Conservation (phyloP, 2,797 vertebrate genomes). For the Darevskia nairensis region DNA sequence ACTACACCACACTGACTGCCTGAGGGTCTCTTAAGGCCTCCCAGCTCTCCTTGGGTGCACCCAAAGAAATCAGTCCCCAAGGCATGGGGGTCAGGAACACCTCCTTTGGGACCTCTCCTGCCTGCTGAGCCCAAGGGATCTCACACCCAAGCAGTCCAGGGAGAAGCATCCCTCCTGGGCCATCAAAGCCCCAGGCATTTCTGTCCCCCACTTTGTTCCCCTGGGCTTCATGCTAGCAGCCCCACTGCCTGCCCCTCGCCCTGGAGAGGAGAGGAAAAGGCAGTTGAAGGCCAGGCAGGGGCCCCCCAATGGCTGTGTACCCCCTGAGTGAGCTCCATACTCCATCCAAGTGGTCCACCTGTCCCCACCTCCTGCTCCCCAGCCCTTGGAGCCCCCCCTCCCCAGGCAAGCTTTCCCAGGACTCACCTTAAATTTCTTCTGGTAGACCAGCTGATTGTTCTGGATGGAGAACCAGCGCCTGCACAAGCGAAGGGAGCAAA, state of each 20-base stretch:
- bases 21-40: too few species aligned
- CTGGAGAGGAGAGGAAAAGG: neutral
- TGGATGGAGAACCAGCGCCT: conserved; percentile 99
- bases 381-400: neutral
- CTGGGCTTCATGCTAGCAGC: neutral
- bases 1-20: too few species aligned
- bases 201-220: too few species aligned
- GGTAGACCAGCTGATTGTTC: conserved; percentile 99
- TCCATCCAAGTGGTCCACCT: neutral
- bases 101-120: too few species aligned
- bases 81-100: too few species aligned
- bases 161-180: too few species aligned
- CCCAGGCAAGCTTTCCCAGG: neutral
- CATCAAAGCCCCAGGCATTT: neutral
- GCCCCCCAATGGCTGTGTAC: too few species aligned
- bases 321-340: neutral
- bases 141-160: too few species aligned
- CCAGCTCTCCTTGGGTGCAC: too few species aligned
- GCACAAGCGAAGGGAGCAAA: conserved; percentile 71
- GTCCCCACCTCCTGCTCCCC: neutral
- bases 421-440: conserved; percentile 99
- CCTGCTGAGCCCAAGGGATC: too few species aligned
- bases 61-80: too few species aligned
- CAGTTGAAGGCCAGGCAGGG: neutral
- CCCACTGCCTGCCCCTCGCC: neutral